Conservation (phyloP, 2,113 vertebrate species). For the Gila orcuttii region DNA sequence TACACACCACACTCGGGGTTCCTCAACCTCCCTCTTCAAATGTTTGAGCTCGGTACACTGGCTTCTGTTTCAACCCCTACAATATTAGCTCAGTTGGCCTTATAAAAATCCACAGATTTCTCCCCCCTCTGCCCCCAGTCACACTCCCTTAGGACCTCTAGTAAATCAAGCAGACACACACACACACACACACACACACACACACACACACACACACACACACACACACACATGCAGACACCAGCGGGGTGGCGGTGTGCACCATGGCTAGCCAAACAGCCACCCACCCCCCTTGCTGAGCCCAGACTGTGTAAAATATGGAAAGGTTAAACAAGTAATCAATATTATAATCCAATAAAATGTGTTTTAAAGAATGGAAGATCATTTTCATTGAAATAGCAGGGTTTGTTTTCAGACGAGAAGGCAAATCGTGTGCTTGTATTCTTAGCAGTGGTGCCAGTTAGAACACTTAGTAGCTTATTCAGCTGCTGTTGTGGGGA, state of each 20-base stretch:
- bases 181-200: constrained; percentile 51
- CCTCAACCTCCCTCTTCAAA: constrained; percentile 98
- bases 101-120: constrained; percentile 90
- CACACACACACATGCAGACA: constrained; percentile 50
- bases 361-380: constrained; percentile 45
- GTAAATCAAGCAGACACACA: constrained; percentile 80
- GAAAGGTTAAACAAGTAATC: constrained; percentile 59
- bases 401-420: constrained; percentile 42
- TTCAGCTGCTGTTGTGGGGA: constrained; percentile 46
- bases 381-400: constrained; percentile 50
- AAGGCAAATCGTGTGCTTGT: constrained; percentile 34
- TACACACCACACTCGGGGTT: constrained; percentile 93
- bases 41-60: constrained; percentile 92
- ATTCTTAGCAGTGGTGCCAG: constrained; percentile 37
- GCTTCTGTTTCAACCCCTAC: constrained; percentile 63
- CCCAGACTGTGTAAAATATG: constrained; percentile 41
- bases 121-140: constrained; percentile 55
- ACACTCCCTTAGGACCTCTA: constrained; percentile 81
- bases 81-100: constrained; percentile 86
- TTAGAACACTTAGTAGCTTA: constrained; percentile 45
- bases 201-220: no score
- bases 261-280: constrained; percentile 52
- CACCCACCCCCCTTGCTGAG: constrained; percentile 17
- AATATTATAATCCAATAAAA: constrained; percentile 55
- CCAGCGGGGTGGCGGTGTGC: constrained; percentile 50